Percentiles rank a stretch among this genome's conserved stretches.
phyloP scores from a whole-genome alignment of 2,113 vertebrate genomes.

The Narcine bancroftii region DNA sequence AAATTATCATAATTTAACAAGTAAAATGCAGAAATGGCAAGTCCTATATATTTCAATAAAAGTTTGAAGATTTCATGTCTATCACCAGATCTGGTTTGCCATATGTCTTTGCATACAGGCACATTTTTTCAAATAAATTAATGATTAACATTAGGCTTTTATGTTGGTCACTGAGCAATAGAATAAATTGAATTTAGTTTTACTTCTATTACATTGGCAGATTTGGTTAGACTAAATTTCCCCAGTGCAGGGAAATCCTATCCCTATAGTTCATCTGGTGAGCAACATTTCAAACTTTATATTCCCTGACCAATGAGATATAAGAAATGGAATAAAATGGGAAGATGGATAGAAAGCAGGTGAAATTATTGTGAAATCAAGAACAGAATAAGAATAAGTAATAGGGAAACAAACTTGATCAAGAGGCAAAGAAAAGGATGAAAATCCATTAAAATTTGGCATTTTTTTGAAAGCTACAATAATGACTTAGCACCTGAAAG shows the following conservation, averaged over 20 bases:
- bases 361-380: too few species aligned
- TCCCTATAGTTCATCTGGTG: background rate
- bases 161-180: background rate
- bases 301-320: background rate
- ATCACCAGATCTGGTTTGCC: background rate
- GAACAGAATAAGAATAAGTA: too few species aligned
- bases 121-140: background rate
- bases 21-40: background rate
- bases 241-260: background rate
- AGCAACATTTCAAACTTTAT: background rate
- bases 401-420: too few species aligned
- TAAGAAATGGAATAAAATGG: too few species aligned
- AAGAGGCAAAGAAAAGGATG: too few species aligned
- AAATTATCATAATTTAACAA: constrained; percentile 16
- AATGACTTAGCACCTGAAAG: too few species aligned
- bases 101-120: background rate
- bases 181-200: background rate
- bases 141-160: background rate
- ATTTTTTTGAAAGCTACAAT: too few species aligned
- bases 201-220: background rate
- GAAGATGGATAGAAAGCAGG: too few species aligned
- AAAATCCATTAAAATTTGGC: too few species aligned
- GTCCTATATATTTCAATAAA: background rate
- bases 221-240: background rate
- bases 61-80: background rate